phyloP scores from a whole-genome alignment of 2,113 vertebrate species.

The Addax nasomaculatus region DNA sequence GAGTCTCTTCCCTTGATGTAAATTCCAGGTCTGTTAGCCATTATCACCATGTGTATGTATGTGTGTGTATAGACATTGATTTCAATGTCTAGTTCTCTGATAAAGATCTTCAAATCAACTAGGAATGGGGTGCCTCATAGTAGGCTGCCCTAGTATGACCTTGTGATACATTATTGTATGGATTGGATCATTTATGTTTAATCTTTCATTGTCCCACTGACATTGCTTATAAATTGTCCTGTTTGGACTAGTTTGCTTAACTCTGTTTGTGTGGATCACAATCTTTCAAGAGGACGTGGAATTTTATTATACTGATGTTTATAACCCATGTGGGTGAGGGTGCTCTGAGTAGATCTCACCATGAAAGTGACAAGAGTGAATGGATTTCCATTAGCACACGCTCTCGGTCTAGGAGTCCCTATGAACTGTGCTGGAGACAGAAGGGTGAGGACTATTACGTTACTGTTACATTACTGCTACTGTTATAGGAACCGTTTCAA shows the following conservation, averaged over 20 bases:
- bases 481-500: neutral
- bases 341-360: neutral
- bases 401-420: neutral
- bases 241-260: neutral
- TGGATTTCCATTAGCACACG: neutral
- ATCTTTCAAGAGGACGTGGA: neutral
- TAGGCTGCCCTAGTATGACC: neutral
- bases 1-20: neutral
- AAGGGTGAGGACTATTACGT: neutral
- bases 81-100: neutral
- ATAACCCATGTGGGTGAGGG: neutral
- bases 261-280: neutral
- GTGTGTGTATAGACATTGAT: neutral
- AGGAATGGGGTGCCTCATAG: neutral
- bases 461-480: neutral
- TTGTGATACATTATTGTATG: neutral
- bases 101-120: neutral
- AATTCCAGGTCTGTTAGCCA: neutral
- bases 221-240: neutral
- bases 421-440: neutral
- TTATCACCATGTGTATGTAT: rapidly evolving
- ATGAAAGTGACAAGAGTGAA: neutral
- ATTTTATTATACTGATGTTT: neutral
- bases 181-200: neutral
- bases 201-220: neutral